A percentile compares a stretch with the other conserved stretches of the same genome.
These are phyloP conservation scores for Mormyrus hasselquistii DNA, from an alignment of 2,797 vertebrate species.

Conservation along the genomic window DNA sequence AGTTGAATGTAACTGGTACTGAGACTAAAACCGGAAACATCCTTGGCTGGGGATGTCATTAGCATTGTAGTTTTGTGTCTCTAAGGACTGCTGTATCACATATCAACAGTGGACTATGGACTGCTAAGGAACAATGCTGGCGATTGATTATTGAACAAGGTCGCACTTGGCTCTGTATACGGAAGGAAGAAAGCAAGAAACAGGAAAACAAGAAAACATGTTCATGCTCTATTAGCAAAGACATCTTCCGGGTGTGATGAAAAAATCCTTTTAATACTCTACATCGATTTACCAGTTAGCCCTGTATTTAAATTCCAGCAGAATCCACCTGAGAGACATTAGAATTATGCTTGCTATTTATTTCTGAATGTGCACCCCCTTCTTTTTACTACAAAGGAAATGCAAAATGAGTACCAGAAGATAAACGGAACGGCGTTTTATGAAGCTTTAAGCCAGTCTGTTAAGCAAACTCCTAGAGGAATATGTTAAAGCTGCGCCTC, in stretches of 20 bases:
- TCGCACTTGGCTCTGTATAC: neutral
- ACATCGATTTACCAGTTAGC: slow-evolving; percentile 18
- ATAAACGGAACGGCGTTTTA: slow-evolving; percentile 37
- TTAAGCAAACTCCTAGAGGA: slow-evolving; percentile 33
- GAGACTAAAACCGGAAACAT: neutral
- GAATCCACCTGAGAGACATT: slow-evolving; percentile 39
- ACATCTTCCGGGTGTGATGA: slow-evolving; percentile 42
- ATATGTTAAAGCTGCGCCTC: slow-evolving; percentile 31
- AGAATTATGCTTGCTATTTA: slow-evolving; percentile 35
- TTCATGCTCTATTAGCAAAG: slow-evolving; percentile 43
- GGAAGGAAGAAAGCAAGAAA: neutral
- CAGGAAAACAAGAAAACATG: slow-evolving; percentile 30
- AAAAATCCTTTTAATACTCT: neutral
- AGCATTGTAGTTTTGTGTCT: neutral
- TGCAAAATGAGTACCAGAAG: slow-evolving; percentile 27
- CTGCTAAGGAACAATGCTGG: neutral
- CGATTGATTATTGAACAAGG: neutral
- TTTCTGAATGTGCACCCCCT: slow-evolving; percentile 28
- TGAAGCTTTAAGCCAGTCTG: slow-evolving; percentile 31
- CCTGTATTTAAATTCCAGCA: slow-evolving; percentile 15
- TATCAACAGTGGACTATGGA: neutral
- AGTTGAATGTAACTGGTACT: neutral
- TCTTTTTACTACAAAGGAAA: slow-evolving; percentile 37
- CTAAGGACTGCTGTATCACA: neutral
- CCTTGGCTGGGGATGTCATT: neutral